Base-by-base conservation (phyloP, 2,888 invertebrate genomes). In the Orchesella flavescens region DNA sequence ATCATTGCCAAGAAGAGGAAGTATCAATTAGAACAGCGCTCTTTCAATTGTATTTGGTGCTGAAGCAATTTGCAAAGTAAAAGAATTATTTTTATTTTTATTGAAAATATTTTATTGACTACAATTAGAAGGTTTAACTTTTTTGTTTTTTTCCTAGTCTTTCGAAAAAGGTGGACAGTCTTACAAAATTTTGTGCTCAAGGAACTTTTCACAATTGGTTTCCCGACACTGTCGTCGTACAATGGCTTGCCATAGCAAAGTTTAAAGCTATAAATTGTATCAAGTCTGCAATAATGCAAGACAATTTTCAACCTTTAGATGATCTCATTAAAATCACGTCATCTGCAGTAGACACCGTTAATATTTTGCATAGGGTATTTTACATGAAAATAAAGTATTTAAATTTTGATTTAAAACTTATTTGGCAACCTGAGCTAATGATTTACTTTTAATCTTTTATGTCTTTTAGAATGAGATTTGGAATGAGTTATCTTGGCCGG, bases 401-500 rank as follows among this genome's bases (percentile, higher is more conserved):
- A n/a, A 7, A 34, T 34, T 4, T 34, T 34, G 34, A n/a, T 34
- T 34, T 7, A 34, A 34, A 34, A 34, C 34, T 34, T 34, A 34
- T 34, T 7, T 34, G 2, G 2, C 34, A 34, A 61, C n/a, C n/a
- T n/a, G n/a, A n/a, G n/a, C 19, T 34, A 34, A 34, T 7, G 7
- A 34, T 34, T 4, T 34, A 7, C 7, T 34, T 34, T 34, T 34
- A 7, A 34, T 34, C 2, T 53, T 68, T 61, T 55, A 63, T 15
- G 10, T 7, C 87, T 90, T 91, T 19, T 94, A 98, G 93, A 96
- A 98, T 76, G 97, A 97, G 91, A 95, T 96, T 90, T 99, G 99
- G 99, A 95, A 96, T 89, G 96, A 98, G 89, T 91, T 99, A 72
- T 94, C 95, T 46, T 98, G 98, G 97, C 97, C 97, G 0, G 98